Base-by-base conservation (phyloP, 2,888 invertebrate genomes). In the Acronicta alni region DNA sequence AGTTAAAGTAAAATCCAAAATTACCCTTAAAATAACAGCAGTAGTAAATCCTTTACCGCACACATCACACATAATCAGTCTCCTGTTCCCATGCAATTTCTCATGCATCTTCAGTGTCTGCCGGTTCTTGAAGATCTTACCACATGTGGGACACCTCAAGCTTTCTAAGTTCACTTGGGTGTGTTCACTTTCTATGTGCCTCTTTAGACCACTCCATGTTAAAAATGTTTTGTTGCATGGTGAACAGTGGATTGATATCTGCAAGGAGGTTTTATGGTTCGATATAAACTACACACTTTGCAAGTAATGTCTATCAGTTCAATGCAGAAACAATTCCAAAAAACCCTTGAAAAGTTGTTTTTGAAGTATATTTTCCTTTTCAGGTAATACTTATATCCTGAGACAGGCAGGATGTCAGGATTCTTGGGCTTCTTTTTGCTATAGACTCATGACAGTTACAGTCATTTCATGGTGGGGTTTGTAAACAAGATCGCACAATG, bases 1-100 rank as follows among this genome's bases (percentile, higher is more conserved):
- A 18, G 10, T 14, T 26, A 3, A 17, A 46, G 8, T 0, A 15
- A 7, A n/a, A n/a, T n/a, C n/a, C n/a, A n/a, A n/a, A 16, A 37
- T 64, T 77, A 90, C 92, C 83, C 84, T 87, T 23, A 93, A 83
- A 51, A 81, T 82, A 60, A 83, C 80, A 41, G 82, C 79, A 1
- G 86, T 84, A 7, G 86, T 84, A 46, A 85, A 89, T n/a, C 81
- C 86, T 63, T 87, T 90, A 0, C 94, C 94, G 41, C 94, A 94
- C 0, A 92, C 75, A 67, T 94, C 89, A 56, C 94, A 94, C 17
- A 94, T 86, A 47, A 77, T 82, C 12, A 83, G 46, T 32, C 76
- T 84, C 20, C 85, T 80, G 15, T 87, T 82, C 0, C 73, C 80
- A 49, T 94, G 94, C 14, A 78, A 76, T 47, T 87, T 85, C 46